Percentiles rank a stretch among this genome's conserved stretches.
Conservation (phyloP, 2,113 vertebrate genomes). For the Desmodus rotundus region DNA sequence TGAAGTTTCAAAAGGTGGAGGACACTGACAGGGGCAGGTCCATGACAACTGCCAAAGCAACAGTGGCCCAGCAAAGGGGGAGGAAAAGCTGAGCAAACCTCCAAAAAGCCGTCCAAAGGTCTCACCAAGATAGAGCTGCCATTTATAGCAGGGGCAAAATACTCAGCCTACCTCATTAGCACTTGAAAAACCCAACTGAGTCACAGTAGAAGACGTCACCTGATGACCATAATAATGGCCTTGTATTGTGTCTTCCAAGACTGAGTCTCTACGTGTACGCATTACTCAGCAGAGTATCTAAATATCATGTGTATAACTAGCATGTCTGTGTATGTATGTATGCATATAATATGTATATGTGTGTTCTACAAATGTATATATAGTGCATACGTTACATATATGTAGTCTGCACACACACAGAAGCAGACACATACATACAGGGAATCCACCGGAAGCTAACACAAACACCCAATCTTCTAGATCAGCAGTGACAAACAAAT, state of each 20-base stretch:
- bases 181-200: neutral
- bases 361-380: neutral
- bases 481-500: neutral
- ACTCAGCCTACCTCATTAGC: neutral
- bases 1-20: neutral
- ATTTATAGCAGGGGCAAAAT: neutral
- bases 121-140: neutral
- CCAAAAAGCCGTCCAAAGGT: neutral
- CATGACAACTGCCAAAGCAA: neutral
- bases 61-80: neutral
- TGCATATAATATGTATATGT: neutral
- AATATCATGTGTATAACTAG: neutral
- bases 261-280: too few species aligned
- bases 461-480: neutral
- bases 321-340: neutral
- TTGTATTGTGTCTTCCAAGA: neutral
- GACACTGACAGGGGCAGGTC: neutral
- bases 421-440: neutral
- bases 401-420: neutral
- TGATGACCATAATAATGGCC: neutral
- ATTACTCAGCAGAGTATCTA: neutral
- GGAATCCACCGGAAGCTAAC: neutral
- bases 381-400: neutral
- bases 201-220: neutral
- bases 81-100: neutral